Evolutionary conservation across 2,888 invertebrate genomes (phyloP).

Genomic region (Mechanitis messenoides): DNA sequence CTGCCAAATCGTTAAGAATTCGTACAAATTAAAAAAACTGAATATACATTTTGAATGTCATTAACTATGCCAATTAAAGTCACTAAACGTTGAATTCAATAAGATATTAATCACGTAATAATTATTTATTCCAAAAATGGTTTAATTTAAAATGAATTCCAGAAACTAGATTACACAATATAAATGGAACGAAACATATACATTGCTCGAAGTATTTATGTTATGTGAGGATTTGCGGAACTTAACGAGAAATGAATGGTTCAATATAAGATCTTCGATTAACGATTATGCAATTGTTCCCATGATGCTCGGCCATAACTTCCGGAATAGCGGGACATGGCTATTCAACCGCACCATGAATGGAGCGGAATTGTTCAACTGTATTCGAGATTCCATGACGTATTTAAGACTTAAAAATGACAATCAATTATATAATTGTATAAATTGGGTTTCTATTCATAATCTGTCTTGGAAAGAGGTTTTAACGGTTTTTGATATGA

Average conservation of each 20-base stretch:
- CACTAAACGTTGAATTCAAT: no score
- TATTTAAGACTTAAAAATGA: slow-evolving; percentile 22
- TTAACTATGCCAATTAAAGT: no score
- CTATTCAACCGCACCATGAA: slow-evolving; percentile 42
- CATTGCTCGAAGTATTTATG: slow-evolving; percentile 12
- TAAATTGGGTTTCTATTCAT: no score
- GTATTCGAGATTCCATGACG: slow-evolving; percentile 37
- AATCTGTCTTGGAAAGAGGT: no score
- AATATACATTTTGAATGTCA: no score
- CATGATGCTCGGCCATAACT: slow-evolving; percentile 36
- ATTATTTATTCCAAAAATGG: no score
- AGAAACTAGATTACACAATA: slow-evolving; percentile 4
- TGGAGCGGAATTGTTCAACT: slow-evolving; percentile 46
- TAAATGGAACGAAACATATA: slow-evolving; percentile 9
- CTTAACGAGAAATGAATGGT: slow-evolving; percentile 18
- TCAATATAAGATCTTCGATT: slow-evolving; percentile 14
- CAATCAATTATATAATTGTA: neutral
- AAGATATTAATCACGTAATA: no score
- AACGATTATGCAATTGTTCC: slow-evolving; percentile 37
- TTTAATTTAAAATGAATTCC: no score
- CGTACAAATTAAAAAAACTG: no score
- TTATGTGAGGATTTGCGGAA: neutral
- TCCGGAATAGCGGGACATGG: slow-evolving; percentile 38
- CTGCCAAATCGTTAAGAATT: no score
- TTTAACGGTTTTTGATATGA: no score